Evolutionary conservation across 2,113 vertebrate species (phyloP), one percentile per base, ranked within the genome.

Genomic region (Phyllostomus discolor): DNA sequence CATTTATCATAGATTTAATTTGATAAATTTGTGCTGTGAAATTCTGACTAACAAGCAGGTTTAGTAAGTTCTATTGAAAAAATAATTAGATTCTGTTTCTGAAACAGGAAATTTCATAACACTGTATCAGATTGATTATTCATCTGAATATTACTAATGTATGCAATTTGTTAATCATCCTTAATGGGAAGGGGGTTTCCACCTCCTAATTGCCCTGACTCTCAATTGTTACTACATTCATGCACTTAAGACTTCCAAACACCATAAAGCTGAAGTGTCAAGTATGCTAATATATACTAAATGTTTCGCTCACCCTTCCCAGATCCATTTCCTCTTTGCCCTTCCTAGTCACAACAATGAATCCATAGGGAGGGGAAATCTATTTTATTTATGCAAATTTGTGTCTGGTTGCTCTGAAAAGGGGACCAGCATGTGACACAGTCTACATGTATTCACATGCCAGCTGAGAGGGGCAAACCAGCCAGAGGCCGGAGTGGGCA

Each of bases 1-100:
- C 57, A 96, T 76, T 96, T 88, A 50, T 87, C 46, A 64, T 41
- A 92, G 38, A 81, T 41, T 76, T 17, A 59, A 85, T 24, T 82
- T 94, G 96, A 97, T 66, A 95, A 97, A 97, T 90, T 96, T 96
- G 67, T 54, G 93, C 94, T 97, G 90, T 0, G 1, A 83, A 94
- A 96, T 86, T 89, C 95, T 94, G 87, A 86, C 52, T 92, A 78
- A 81, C 90, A 95, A 97, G 96, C 95, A 96, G 97, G 97, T 98
- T 98, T 97, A 84, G 0, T 95, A 90, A 79, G 59, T 97, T 75
- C 93, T 91, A 69, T 79, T 97, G 80, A 94, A 96, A 95, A 67
- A 87, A 97, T 70, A 88, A 75, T 83, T 76, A 7, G 0, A 10
- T 4, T 95, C 43, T 89, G 67, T 88, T 96, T 96, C 90, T 24